Evolutionary conservation across 2,113 vertebrate species (phyloP), one percentile per base, ranked within the genome.

Genomic region (Pristiophorus japonicus): DNA sequence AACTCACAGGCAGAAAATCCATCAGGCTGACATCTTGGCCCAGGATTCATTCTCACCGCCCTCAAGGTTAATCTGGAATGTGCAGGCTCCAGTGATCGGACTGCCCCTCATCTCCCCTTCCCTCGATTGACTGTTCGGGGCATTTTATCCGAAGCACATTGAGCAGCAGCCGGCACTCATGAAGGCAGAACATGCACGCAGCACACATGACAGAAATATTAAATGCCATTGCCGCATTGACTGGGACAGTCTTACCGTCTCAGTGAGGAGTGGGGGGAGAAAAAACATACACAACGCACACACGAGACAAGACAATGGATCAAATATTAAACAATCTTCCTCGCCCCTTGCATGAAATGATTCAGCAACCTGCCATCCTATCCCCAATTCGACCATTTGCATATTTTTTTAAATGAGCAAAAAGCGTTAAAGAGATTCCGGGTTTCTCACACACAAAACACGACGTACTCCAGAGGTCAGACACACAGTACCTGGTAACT

Each of bases 401-500:
- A 42, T 12, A 45, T n/a, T n/a, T n/a, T n/a, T n/a, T n/a, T n/a
- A n/a, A n/a, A n/a, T n/a, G n/a, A n/a, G 34, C 34, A 38, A 63
- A 45, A 92, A 34, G 55, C 27, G 87, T 90, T 90, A 18, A 12
- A 90, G 59, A 92, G 85, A 34, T 30, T 88, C 75, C 12, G 12
- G 66, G 66, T 20, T 75, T n/a, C 84, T 70, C 7, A 70, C 27
- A 67, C 84, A 90, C 87, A 90, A 51, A n/a, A 70, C 66, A 94
- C 92, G 10, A 47, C 92, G 42, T 18, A n/a, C 59, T 65, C 27
- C 42, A 94, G 65, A 70, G 92, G 92, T 66, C 42, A 66, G 62
- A 18, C 75, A 18, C 75, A 95, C 96, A 96, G 96, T 97, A 99
- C 98, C 98, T 98, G 98, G 96, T 98, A 98, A 97, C 98, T 97